Conservation (phyloP, 2,888 invertebrate species). For the Noctua janthe region DNA sequence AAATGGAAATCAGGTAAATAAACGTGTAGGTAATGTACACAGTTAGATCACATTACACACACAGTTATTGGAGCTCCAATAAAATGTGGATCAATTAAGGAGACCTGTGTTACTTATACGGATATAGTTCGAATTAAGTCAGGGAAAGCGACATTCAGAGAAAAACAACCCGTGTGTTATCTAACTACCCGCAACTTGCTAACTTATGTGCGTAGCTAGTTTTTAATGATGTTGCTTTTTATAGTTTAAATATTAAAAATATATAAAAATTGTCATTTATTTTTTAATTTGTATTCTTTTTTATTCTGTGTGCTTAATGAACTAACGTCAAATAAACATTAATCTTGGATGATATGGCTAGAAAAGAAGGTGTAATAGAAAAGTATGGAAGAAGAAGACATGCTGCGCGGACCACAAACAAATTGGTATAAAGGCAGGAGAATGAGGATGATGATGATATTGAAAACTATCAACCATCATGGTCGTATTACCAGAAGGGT, state of each 20-base stretch:
- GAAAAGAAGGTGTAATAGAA: neutral
- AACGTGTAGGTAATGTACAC: conserved; percentile 6
- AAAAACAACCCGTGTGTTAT: conserved; percentile 55
- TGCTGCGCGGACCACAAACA: too few species aligned
- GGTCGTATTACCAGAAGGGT: neutral
- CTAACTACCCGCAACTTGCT: conserved; percentile 34
- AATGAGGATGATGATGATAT: neutral
- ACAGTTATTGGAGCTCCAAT: neutral
- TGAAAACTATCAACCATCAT: neutral
- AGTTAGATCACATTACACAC: conserved; percentile 15
- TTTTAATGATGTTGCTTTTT: conserved; percentile 5
- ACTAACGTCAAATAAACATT: too few species aligned
- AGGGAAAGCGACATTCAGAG: conserved; percentile 45
- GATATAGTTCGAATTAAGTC: conserved; percentile 17
- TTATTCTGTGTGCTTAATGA: too few species aligned
- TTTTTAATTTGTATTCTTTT: too few species aligned
- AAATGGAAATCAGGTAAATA: neutral
- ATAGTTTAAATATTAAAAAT: too few species aligned
- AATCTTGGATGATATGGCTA: neutral
- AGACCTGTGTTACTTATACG: conserved; percentile 16
- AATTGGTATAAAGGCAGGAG: too few species aligned
- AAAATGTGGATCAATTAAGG: conserved; percentile 40
- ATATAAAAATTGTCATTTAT: too few species aligned
- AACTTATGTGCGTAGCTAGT: neutral
- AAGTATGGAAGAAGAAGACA: neutral